Evolutionary conservation across 2,888 invertebrate species (phyloP), one percentile per base, ranked within the genome.

Genomic region (Drosophila sordidula): DNA sequence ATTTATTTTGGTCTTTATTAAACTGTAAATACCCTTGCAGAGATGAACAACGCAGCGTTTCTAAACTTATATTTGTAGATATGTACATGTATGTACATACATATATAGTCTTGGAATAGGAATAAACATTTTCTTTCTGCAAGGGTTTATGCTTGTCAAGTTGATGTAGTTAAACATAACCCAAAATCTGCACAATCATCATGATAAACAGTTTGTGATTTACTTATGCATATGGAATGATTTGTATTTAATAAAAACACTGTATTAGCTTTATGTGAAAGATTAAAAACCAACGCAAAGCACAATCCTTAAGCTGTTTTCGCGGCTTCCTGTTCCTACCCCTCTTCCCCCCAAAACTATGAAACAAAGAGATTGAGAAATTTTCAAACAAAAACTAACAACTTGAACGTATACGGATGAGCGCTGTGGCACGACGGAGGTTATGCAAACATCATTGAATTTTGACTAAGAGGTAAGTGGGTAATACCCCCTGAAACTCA

Each of bases 361-460:
- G 70, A 75, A 70, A 85, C 82, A 90, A 88, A 90, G 90, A 90
- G 90, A 89, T 87, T 74, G 69, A 74, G 51, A 59, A 47, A 75
- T 70, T 75, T 83, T 78, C 70, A 76, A 82, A 22, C 41, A n/a
- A 18, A 29, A 34, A 34, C 34, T 12, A 34, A 32, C 11, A 29
- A 11, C 8, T 32, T 39, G n/a, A n/a, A 18, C 38, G 25, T 1
- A 44, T 36, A 12, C 52, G 56, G 63, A 75, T 70, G 39, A 57
- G 39, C 42, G 42, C 42, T 32, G 47, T 52, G 47, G 51, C 51
- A 42, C 11, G 63, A 42, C 39, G 49, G 64, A 70, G 70, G 75
- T 65, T 70, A 75, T 75, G 46, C 70, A 70, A 75, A 75, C 64
- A 46, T 38, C 44, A 50, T 58, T 75, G 44, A 44, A 29, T 64